A percentile compares a stretch with the other conserved stretches of the same genome.
These are phyloP conservation scores for Spongilla lacustris DNA, from an alignment of 37 sponge, comb jelly and placozoan species.

Conservation along the genomic window DNA sequence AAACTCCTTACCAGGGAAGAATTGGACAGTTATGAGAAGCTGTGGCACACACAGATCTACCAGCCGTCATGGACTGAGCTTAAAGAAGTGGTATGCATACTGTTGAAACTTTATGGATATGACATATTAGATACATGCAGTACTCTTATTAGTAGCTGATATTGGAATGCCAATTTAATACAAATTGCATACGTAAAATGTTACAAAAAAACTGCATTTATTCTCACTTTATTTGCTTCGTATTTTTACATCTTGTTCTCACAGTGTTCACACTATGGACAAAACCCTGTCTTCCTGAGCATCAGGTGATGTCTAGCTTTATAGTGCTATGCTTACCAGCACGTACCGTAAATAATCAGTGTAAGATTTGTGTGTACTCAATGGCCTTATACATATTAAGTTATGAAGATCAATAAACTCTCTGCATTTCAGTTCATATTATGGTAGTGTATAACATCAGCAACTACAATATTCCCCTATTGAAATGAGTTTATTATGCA, in stretches of 20 bases:
- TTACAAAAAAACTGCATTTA: neutral
- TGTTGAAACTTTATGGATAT: neutral
- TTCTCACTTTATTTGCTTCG: neutral
- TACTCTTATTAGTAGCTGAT: too few species aligned
- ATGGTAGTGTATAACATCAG: too few species aligned
- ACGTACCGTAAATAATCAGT: too few species aligned
- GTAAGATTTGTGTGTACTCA: too few species aligned
- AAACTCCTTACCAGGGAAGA: conserved; percentile 36
- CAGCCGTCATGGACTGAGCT: conserved; percentile 47
- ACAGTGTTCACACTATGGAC: conserved; percentile 35
- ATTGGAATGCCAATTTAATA: too few species aligned
- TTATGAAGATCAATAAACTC: too few species aligned
- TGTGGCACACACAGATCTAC: conserved; percentile 70
- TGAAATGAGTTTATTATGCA: too few species aligned
- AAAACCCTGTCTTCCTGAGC: conserved; percentile 34
- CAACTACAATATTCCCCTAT: too few species aligned
- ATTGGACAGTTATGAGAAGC: conserved; percentile 64
- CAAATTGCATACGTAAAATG: too few species aligned
- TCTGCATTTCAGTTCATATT: too few species aligned
- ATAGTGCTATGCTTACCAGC: neutral
- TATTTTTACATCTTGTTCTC: conserved; percentile 22
- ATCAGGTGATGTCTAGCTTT: conserved; percentile 38
- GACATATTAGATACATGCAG: too few species aligned
- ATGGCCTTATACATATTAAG: too few species aligned
- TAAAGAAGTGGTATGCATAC: conserved; percentile 34